Evolutionary conservation across 2,888 invertebrate species (phyloP).

Genomic region (Scaptodrosophila latifasciaeformis): DNA sequence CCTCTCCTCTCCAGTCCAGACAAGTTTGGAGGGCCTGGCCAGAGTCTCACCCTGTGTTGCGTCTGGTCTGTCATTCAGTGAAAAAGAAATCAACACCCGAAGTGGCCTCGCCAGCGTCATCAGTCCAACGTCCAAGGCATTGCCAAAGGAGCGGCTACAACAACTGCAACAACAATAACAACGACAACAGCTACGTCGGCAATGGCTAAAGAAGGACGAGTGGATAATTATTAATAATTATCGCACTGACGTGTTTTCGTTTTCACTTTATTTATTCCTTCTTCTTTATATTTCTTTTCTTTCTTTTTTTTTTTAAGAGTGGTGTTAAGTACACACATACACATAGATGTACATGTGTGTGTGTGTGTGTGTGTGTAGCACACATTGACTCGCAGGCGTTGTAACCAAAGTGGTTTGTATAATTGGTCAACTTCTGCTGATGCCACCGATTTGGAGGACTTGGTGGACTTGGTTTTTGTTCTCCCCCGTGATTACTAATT

Average conservation of each 20-base stretch:
- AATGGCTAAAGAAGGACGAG: conserved; percentile 63
- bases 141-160: conserved; percentile 24
- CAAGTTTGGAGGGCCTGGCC: not conserved
- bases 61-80: conserved; percentile 53
- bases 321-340: too few species aligned
- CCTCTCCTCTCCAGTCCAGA: too few species aligned
- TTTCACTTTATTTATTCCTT: conserved; percentile 46
- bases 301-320: too few species aligned
- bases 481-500: conserved; percentile 4
- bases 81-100: conserved; percentile 58
- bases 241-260: conserved; percentile 69
- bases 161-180: conserved; percentile 5
- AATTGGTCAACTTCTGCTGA: conserved; percentile 59
- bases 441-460: too few species aligned
- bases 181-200: conserved; percentile 5
- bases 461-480: too few species aligned
- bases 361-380: too few species aligned
- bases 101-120: conserved; percentile 24
- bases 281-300: too few species aligned
- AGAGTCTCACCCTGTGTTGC: not conserved
- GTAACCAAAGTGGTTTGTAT: conserved; percentile 62
- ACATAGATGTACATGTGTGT: conserved; percentile 10
- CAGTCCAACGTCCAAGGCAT: not conserved
- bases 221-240: conserved; percentile 69
- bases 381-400: conserved; percentile 36